Evolutionary conservation across 2,797 vertebrate genomes (phyloP).

Genomic region (Nothura maculosa): DNA sequence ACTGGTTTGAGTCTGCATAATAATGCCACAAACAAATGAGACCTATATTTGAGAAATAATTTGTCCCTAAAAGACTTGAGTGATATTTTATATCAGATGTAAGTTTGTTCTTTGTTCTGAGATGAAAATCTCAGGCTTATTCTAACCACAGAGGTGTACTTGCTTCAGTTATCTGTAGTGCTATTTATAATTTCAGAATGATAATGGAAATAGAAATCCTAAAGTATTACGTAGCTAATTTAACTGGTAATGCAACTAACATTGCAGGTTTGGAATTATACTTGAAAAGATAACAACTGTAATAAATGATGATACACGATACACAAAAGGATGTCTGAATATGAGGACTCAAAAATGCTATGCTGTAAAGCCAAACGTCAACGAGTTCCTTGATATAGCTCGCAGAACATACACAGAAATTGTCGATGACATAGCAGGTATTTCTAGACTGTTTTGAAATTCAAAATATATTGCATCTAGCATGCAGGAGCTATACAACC

Average conservation of each 20-base stretch:
- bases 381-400: constrained; percentile 95
- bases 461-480: background rate
- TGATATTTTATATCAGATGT: background rate
- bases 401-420: constrained; percentile 96
- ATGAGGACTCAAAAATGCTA: constrained; percentile 98
- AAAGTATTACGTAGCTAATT: background rate
- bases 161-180: background rate
- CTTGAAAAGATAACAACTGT: constrained; percentile 94
- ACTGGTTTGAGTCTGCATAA: background rate
- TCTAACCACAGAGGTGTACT: background rate
- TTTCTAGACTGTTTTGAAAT: background rate
- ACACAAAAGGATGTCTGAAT: constrained; percentile 92
- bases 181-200: background rate
- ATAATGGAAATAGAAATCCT: background rate
- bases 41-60: background rate
- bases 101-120: background rate
- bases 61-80: background rate
- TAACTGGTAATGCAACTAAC: background rate
- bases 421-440: constrained; percentile 97
- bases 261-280: constrained; percentile 90
- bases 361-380: constrained; percentile 93
- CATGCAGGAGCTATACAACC: background rate
- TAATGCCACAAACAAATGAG: background rate
- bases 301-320: constrained; percentile 92
- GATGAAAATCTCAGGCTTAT: background rate